Evolutionary conservation across 2,113 vertebrate genomes (phyloP).

Genomic region (Steatornis caripensis): DNA sequence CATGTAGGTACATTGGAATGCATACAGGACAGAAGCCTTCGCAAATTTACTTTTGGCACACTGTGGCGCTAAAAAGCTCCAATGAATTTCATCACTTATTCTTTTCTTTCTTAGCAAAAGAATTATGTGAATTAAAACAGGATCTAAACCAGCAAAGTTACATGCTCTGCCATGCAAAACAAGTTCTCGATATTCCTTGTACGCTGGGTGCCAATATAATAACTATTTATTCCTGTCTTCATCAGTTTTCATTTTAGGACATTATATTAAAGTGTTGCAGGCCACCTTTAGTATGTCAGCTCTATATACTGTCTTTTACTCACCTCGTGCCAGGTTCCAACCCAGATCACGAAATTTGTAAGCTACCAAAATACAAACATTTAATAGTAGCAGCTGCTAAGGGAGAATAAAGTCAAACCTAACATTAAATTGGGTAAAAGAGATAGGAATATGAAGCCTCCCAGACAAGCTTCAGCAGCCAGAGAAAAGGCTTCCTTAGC

Average conservation of each 20-base stretch:
- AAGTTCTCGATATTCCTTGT: background rate
- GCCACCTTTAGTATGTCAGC: constrained; percentile 22
- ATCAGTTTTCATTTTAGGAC: background rate
- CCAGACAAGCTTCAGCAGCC: background rate
- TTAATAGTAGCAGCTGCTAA: constrained; percentile 56
- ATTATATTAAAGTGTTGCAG: background rate
- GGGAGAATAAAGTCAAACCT: constrained; percentile 38
- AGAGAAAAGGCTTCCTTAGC: background rate
- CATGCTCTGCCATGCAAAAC: constrained; percentile 46
- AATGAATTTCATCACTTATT: background rate
- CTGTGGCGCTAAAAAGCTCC: background rate
- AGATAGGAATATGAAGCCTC: background rate
- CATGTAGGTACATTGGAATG: constrained; percentile 28
- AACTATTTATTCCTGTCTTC: background rate
- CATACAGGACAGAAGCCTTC: constrained; percentile 51
- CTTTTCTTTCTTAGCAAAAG: background rate
- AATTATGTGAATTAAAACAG: background rate
- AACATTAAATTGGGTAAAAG: background rate
- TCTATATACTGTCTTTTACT: constrained; percentile 38
- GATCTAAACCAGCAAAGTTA: background rate
- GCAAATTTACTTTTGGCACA: background rate
- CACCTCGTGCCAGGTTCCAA: constrained; percentile 34
- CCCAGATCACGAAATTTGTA: constrained; percentile 59
- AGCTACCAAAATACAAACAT: constrained; percentile 68
- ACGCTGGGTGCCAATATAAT: background rate